Evolutionary conservation across 1,140 invertebrate species (phyloP), one percentile per base, ranked within the genome.

Genomic region (Achatina immaculata): DNA sequence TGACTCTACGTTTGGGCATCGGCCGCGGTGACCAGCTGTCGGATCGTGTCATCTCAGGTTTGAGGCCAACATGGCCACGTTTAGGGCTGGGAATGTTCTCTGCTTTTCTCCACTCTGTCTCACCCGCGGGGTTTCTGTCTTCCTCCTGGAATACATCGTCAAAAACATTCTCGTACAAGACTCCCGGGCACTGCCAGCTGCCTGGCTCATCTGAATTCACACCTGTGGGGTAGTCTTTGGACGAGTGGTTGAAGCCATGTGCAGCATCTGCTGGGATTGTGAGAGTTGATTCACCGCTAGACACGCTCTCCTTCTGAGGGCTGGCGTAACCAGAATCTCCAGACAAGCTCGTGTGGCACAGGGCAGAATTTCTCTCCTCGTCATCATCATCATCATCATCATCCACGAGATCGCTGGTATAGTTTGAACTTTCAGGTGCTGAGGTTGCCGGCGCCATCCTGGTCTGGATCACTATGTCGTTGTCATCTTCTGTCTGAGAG

Each of bases 311-410:
- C 34, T 78, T 78, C 42, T 68, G 38, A 1, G 58, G 65, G 19
- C 58, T 68, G 1, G 21, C 9, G 28, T 78, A 78, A 0, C 76
- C 76, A 28, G 76, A 78, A 31, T 78, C 76, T 11, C 45, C 76
- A 6, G 76, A 78, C 65, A 68, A 4, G 24, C 38, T 19, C 11
- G 2, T 31, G 38, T 19, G 36, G 76, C 38, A 78, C 6, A 38
- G 24, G 1, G 1, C 1, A 0, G 42, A 38, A 0, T 1, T 48
- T 2, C 11, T 34, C 43, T 51, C 19, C 1, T 74, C 11, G 65
- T 9, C 65, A 19, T 11, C 65, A 14, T 34, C 65, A 19, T 14
- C 14, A 11, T 31, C 65, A 28, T 31, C 6, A 4, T 31, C 43
- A 31, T 3, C 4, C 14, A 21, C 16, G 4, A 51, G 19, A 16